Evolutionary conservation across 1,140 invertebrate genomes (phyloP).

Genomic region (Drosophila sproati): DNA sequence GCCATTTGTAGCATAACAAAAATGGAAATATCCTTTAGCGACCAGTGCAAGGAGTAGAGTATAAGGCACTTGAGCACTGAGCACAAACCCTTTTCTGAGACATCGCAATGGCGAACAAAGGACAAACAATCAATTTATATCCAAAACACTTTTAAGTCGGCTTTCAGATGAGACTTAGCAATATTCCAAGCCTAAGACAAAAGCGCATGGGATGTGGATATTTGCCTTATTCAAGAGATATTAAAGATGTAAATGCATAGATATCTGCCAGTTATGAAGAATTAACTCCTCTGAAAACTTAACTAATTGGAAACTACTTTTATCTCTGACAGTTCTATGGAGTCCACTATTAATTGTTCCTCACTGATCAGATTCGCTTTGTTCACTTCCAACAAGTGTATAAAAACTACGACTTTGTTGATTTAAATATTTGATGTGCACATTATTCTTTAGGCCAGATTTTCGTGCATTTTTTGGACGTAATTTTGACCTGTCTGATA

Average conservation of each 20-base stretch:
- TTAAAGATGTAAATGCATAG: too few species aligned
- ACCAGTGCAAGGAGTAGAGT: background rate
- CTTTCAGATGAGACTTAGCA: background rate
- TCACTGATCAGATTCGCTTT: too few species aligned
- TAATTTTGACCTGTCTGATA: constrained; percentile 33
- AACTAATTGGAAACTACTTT: too few species aligned
- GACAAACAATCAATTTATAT: constrained; percentile 16
- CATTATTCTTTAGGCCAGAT: constrained; percentile 12
- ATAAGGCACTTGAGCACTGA: background rate
- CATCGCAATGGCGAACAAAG: constrained; percentile 7
- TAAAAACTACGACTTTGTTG: too few species aligned
- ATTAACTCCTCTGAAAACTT: too few species aligned
- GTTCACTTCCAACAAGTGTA: too few species aligned
- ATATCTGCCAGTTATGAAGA: too few species aligned
- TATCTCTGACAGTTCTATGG: too few species aligned
- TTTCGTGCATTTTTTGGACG: constrained; percentile 6
- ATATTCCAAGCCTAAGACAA: too few species aligned
- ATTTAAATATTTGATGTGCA: constrained; percentile 9
- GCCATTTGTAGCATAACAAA: constrained; percentile 55
- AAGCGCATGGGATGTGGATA: too few species aligned
- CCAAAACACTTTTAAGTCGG: background rate
- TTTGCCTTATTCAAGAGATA: too few species aligned
- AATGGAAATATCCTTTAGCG: constrained; percentile 47
- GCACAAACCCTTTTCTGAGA: background rate
- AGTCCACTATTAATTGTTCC: too few species aligned